Evolutionary conservation across 1,140 invertebrate genomes (phyloP), one percentile per base, ranked within the genome.

Genomic region (Metopolophium dirhodum): DNA sequence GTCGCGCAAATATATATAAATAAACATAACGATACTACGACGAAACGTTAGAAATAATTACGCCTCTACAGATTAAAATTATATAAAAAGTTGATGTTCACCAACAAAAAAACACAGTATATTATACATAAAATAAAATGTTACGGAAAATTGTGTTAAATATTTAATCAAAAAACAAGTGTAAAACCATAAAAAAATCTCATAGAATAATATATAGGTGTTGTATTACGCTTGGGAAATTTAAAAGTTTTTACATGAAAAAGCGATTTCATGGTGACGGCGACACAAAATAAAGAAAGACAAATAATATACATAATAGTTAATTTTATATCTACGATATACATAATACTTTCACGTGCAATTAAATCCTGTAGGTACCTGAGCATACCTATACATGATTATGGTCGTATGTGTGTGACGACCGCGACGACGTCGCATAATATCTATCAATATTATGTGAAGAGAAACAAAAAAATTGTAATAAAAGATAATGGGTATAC

Each of bases 191-290:
- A 61, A 41, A 90, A 90, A 90, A 45, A 68, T 26, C 18, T 45
- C 37, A 20, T 54, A 68, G 37, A 68, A 68, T 89, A 89, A 89
- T 90, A 68, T 90, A 68, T 41, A 45, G 87, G n/a, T 54, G 87
- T 90, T 90, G n/a, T 47, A 35, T 68, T 45, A 90, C 89, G 89
- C 89, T 61, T 61, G 89, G 89, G 89, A 90, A 90, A 90, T 90
- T 41, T 45, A 68, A 61, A 90, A 90, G 57, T 61, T 90, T 90
- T 90, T 90, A 90, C 88, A 90, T 35, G 26, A 90, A 90, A 90
- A 90, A 90, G 45, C 89, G 89, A 90, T 90, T 90, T 68, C 23
- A 57, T 41, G 37, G 88, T 30, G 35, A 61, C 26, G 89, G 35
- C 35, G 87, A 89, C 88, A 11, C 35, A 7, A 37, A 57, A 30